A percentile compares a stretch with the other conserved stretches of the same genome.
Conservation (phyloP, 2,113 vertebrate genomes). For the Lepus europaeus region DNA sequence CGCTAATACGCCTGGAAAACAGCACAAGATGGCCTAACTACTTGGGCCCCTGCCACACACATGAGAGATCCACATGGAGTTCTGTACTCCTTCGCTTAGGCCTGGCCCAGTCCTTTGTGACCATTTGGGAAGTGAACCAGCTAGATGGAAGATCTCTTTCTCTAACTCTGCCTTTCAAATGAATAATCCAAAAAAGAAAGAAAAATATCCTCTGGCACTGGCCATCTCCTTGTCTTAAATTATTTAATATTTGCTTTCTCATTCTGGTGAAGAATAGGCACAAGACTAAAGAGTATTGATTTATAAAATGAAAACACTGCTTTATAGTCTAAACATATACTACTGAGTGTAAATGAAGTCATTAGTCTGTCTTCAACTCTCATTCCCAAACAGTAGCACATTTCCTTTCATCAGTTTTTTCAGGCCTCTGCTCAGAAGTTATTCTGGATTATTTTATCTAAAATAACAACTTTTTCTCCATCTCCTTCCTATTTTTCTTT, state of each 20-base stretch:
- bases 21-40: no score
- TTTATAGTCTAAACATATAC: neutral
- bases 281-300: neutral
- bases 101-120: no score
- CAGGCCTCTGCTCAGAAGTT: constrained; percentile 7
- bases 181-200: no score
- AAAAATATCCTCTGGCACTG: neutral
- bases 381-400: neutral
- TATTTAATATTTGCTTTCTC: constrained; percentile 42
- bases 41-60: no score
- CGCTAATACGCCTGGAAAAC: no score
- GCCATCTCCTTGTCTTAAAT: neutral
- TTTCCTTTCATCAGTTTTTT: constrained; percentile 29
- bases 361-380: neutral
- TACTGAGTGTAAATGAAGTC: constrained; percentile 35
- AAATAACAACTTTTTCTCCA: neutral
- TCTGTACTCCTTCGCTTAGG: no score
- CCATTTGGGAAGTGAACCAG: no score
- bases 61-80: no score
- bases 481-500: neutral
- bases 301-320: constrained; percentile 26
- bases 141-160: no score
- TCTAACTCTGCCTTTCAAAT: no score
- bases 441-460: constrained; percentile 34
- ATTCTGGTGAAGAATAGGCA: constrained; percentile 14